These are phyloP conservation scores for Eubasilissa splendida DNA, from an alignment of 2,888 invertebrate species.

Conservation along the genomic window DNA sequence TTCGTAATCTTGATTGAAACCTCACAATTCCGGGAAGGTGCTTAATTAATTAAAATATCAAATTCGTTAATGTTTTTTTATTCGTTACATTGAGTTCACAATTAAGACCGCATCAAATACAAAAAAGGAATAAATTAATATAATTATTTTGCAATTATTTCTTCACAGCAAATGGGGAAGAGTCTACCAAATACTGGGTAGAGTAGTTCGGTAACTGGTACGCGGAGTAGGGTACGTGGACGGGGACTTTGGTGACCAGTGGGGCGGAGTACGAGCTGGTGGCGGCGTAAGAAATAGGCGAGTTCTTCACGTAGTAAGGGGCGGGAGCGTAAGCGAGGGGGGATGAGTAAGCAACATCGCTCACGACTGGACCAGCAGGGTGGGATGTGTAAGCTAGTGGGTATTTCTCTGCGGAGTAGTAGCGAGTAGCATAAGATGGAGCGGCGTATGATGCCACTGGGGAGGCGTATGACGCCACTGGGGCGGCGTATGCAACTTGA, in stretches of 20 bases:
- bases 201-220: conserved; percentile 46
- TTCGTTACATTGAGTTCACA: not conserved
- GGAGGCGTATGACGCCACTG: not conserved
- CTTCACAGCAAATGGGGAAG: conserved; percentile 36
- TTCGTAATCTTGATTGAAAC: too few species aligned
- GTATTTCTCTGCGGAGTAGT: not conserved
- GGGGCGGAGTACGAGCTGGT: conserved; percentile 47
- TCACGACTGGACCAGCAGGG: conserved; percentile 25
- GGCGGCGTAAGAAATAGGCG: conserved; percentile 49
- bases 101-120: conserved; percentile 7
- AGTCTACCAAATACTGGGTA: conserved; percentile 33
- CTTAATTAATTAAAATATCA: not conserved
- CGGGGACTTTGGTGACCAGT: conserved; percentile 46
- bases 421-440: not conserved
- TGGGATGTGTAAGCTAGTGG: conserved; percentile 42
- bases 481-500: not conserved
- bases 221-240: conserved; percentile 40
- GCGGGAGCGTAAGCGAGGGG: conserved; percentile 31
- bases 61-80: not conserved
- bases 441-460: conserved; percentile 18
- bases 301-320: conserved; percentile 42
- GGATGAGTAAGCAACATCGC: conserved; percentile 3
- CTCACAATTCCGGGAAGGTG: too few species aligned
- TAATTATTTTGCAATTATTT: conserved; percentile 22
- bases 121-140: conserved; percentile 25